Base-by-base conservation (phyloP, 2,113 vertebrate genomes). In the Chrysochloris asiatica region DNA sequence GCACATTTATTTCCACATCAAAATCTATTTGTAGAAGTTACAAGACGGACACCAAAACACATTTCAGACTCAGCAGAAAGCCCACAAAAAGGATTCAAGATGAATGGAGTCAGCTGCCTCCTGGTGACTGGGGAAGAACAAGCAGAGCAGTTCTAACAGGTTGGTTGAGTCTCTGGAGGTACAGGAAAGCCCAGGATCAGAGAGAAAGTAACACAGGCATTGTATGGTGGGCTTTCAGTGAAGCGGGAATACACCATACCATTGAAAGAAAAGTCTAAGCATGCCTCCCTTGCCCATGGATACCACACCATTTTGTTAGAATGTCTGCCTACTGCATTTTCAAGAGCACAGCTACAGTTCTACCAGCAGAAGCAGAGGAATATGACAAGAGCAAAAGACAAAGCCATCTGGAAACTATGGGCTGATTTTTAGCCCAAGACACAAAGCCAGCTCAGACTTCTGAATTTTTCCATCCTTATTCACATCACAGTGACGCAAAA, bases 401-500 rank as follows among this genome's bases (percentile, higher is more conserved):
- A 61, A 83, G 36, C 10, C 5, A 2, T 30, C 5, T 77, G 13
- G 36, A 0, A 1, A 10, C 95, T 97, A 98, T 0, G 97, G 98
- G 95, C 95, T 98, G 36, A 96, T 96, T 97, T 99, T 99, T 92
- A 99, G 95, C 79, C 99, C 99, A 8, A 99, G 98, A 97, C 99
- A 99, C 95, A 99, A 97, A 69, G 98, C 98, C 63, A 99, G 95
- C 96, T 99, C 99, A 0, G 98, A 99, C 96, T 98, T 99, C 97
- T 99, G 99, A 91, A 99, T 99, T 97, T 99, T 99, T 47, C 99
- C 99, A 2, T 99, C 99, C 90, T 98, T 98, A 98, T 99, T 99
- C 92, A 98, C 96, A 0, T 99, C 99, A 0, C 99, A 99, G 96
- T 99, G 99, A 80, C 97, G 97, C 90, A 99, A 96, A 76, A 99